Conservation (phyloP, 2,888 invertebrate genomes). For the Beris chalybata region DNA sequence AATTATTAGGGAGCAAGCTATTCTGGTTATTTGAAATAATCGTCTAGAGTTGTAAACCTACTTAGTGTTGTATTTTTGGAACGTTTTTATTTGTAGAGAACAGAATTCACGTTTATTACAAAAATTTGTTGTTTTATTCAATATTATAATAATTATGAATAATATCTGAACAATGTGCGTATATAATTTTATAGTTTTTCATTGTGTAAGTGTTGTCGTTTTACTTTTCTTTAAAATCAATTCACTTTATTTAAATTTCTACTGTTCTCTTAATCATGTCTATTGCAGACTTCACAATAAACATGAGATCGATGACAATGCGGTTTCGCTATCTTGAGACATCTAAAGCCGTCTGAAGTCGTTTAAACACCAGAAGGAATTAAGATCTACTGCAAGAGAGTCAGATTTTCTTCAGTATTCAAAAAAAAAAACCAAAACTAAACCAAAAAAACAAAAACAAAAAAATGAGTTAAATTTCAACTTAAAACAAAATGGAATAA, state of each 20-base stretch:
- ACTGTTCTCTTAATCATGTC: conserved; percentile 36
- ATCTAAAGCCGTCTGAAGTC: conserved; percentile 42
- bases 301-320: conserved; percentile 43
- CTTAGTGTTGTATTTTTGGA: background rate
- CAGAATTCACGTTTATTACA: background rate
- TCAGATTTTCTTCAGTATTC: background rate
- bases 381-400: conserved; percentile 9
- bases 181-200: background rate
- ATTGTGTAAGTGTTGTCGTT: background rate
- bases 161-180: background rate
- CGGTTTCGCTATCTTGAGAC: conserved; percentile 43
- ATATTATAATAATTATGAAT: background rate
- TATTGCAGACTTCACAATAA: conserved; percentile 43
- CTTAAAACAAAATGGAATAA: background rate
- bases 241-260: conserved; percentile 38
- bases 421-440: conserved; percentile 1
- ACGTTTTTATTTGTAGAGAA: background rate
- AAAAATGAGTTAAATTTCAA: background rate
- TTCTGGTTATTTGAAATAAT: no score
- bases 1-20: no score
- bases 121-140: no score
- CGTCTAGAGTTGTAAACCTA: background rate
- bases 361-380: conserved; percentile 25
- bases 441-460: background rate
- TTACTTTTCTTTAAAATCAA: background rate